phyloP scores from a whole-genome alignment of 1,140 invertebrate species.

The Macrobrachium nipponense region DNA sequence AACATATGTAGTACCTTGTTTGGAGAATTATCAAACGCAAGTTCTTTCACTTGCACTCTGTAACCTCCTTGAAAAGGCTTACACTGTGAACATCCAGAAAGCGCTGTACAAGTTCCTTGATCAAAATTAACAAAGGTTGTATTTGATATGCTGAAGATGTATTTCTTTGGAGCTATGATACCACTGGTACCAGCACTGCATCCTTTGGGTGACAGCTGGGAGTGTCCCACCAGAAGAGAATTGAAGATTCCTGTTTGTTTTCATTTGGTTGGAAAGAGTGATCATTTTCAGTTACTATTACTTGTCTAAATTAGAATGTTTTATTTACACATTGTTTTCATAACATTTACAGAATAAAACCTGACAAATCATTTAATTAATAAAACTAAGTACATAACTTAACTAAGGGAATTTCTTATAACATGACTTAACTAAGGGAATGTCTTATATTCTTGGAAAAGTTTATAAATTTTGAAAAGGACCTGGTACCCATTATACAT shows the following conservation, averaged over 20 bases:
- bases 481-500: too few relatives aligned
- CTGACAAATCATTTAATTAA: too few relatives aligned
- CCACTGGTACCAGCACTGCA: constrained; percentile 32
- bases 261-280: too few relatives aligned
- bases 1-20: constrained; percentile 56
- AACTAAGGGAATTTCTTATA: too few relatives aligned
- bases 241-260: constrained; percentile 37
- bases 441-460: too few relatives aligned
- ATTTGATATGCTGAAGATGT: constrained; percentile 47
- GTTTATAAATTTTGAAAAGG: too few relatives aligned
- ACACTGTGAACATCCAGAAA: constrained; percentile 56
- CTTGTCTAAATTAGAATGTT: too few relatives aligned
- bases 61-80: constrained; percentile 47
- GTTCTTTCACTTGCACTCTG: constrained; percentile 21
- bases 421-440: too few relatives aligned
- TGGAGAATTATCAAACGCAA: constrained; percentile 35
- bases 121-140: constrained; percentile 55
- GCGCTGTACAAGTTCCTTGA: constrained; percentile 17
- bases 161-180: constrained; percentile 52
- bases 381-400: too few relatives aligned
- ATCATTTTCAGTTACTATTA: too few relatives aligned
- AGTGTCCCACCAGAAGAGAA: constrained; percentile 47
- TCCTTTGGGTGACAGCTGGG: constrained; percentile 22
- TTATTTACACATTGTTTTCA: too few relatives aligned
- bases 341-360: too few relatives aligned